These are phyloP conservation scores for Scleropages formosus DNA, from an alignment of 2,797 vertebrate species.

Conservation along the genomic window DNA sequence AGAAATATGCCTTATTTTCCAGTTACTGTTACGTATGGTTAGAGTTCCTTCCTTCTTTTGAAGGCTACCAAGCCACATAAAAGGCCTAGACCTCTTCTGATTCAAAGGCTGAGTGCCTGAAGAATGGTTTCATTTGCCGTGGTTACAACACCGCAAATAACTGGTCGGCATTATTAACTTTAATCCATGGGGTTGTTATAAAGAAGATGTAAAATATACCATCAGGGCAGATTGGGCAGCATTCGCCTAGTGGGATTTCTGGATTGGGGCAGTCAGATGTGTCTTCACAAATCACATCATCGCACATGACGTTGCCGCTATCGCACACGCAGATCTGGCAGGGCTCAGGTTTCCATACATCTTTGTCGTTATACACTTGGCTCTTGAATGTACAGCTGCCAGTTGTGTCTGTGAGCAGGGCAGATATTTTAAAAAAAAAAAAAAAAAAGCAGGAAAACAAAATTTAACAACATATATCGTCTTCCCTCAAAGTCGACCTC, in stretches of 20 bases:
- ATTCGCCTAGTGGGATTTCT: conserved; percentile 67
- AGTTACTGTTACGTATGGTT: no score
- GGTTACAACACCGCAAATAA: conserved; percentile 14
- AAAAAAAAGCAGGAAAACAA: conserved; percentile 26
- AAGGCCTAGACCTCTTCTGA: not conserved
- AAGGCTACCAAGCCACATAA: not conserved
- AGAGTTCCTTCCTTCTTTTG: not conserved
- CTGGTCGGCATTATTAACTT: not conserved
- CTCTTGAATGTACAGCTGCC: conserved; percentile 71
- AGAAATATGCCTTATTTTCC: not conserved
- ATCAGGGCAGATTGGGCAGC: conserved; percentile 76
- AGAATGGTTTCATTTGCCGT: not conserved
- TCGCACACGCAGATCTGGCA: conserved; percentile 82
- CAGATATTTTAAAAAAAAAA: not conserved
- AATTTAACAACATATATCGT: not conserved
- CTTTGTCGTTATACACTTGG: conserved; percentile 66
- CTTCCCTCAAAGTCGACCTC: no score
- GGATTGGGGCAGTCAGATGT: conserved; percentile 65
- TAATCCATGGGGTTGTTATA: not conserved
- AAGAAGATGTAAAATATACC: conserved; percentile 22
- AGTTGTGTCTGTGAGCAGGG: conserved; percentile 45
- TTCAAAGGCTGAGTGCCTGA: not conserved
- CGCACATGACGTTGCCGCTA: conserved; percentile 73
- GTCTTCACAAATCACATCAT: conserved; percentile 72
- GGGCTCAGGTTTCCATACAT: conserved; percentile 78